Base-by-base conservation (phyloP, 2,888 invertebrate genomes). In the Hirudinaria manillensis region DNA sequence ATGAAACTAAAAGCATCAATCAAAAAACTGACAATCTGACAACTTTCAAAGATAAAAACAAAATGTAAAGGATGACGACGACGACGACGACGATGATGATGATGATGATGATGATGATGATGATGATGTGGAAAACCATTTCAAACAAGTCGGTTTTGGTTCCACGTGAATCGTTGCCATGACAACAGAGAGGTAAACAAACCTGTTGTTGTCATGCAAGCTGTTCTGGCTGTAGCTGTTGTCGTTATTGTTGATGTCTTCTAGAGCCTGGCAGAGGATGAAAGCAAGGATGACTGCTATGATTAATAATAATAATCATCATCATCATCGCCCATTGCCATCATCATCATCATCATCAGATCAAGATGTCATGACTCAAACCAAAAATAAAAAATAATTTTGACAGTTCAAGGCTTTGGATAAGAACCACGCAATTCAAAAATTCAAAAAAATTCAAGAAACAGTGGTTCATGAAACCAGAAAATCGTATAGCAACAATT, bases 231-330 rank as follows among this genome's bases (percentile, higher is more conserved):
- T 61, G 61, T n/a, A 16, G 13, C 61, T 61, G 7, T 61, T 61
- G 10, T 29, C 19, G 29, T 53, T 53, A 21, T 61, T 61, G 61
- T 61, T 61, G 19, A 61, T 1, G 29, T 61, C 61, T 61, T 61
- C 61, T 61, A 61, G 24, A 27, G 61, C 24, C 61, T 61, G 61
- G n/a, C 10, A 27, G 61, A 61, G 24, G 29, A 61, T 61, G 61
- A 61, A 61, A n/a, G n/a, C n/a, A n/a, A n/a, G n/a, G 61, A 61
- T 61, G 61, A 61, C 2, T 7, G 10, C 21, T 2, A 24, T 61
- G 3, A 61, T 27, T 6, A 61, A 1, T 7, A 45, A 1, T n/a
- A n/a, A 3, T 10, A 10, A 45, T 45, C 45, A 45, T 45, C 13
- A 45, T 61, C 2, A 61, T 27, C 61, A 16, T 27, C 24, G n/a